Evolutionary conservation across 2,113 vertebrate genomes (phyloP).

Genomic region (Podarcis raffonei): DNA sequence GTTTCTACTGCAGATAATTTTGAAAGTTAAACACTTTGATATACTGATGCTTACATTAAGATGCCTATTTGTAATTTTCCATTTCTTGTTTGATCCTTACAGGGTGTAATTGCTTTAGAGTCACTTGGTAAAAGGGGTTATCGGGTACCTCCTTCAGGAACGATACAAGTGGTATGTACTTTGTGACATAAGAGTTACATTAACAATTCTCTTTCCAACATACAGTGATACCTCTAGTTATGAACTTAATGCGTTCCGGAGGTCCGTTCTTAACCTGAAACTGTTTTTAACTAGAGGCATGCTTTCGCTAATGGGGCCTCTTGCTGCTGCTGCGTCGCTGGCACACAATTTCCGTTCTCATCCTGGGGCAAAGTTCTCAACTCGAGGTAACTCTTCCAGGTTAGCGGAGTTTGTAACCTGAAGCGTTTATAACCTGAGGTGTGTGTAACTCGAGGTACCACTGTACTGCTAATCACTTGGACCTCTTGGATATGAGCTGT

Average conservation of each 20-base stretch:
- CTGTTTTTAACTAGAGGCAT: too few species aligned
- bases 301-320: too few species aligned
- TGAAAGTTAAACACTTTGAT: conserved; percentile 16
- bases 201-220: conserved; percentile 67
- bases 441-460: too few species aligned
- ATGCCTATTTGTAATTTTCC: conserved; percentile 38
- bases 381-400: too few species aligned
- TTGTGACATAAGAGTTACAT: conserved; percentile 65
- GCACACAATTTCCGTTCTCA: too few species aligned
- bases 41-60: conserved; percentile 39
- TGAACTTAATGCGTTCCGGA: too few species aligned
- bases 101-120: conserved; percentile 99
- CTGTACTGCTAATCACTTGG: conserved; percentile 58
- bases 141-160: conserved; percentile 99
- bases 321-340: too few species aligned
- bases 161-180: conserved; percentile 98
- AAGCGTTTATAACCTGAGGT: too few species aligned
- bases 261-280: too few species aligned
- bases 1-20: conserved; percentile 28
- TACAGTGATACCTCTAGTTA: neutral
- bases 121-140: conserved; percentile 98
- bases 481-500: too few species aligned
- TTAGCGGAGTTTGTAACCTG: too few species aligned
- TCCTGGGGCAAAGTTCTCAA: too few species aligned
- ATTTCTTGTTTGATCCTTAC: conserved; percentile 37